Conservation (phyloP, 2,888 invertebrate species). For the Autographa pulchrina region DNA sequence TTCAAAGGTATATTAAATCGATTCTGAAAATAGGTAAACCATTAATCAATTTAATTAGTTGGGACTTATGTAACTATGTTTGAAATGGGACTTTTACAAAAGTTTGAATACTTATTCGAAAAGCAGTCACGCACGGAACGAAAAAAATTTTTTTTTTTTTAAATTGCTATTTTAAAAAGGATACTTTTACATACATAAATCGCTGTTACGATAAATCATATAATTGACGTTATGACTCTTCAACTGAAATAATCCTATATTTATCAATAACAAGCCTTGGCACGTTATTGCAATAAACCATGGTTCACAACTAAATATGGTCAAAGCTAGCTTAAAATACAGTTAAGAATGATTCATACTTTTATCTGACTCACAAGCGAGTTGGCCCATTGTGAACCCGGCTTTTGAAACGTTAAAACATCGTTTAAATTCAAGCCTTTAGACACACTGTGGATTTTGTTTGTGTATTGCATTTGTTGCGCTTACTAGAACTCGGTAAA, state of each 20-base stretch:
- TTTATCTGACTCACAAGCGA: constrained; percentile 49
- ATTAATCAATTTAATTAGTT: background rate
- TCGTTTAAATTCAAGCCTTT: constrained; percentile 41
- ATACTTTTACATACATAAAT: no score
- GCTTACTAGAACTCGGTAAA: constrained; percentile 5
- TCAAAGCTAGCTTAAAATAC: constrained; percentile 32
- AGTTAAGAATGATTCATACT: constrained; percentile 49
- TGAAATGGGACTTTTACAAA: no score
- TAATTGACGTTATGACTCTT: no score
- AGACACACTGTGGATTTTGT: constrained; percentile 15
- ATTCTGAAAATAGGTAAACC: background rate
- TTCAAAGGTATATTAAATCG: no score
- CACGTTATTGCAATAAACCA: constrained; percentile 30
- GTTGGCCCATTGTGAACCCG: constrained; percentile 31
- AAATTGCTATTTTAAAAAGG: no score
- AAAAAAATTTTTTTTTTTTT: no score
- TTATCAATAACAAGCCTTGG: constrained; percentile 28
- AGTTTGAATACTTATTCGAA: background rate
- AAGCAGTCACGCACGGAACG: background rate
- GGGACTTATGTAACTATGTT: background rate
- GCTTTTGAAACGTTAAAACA: constrained; percentile 43
- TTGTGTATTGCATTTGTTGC: constrained; percentile 17
- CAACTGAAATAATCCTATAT: background rate
- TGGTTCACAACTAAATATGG: constrained; percentile 29
- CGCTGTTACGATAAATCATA: no score